phyloP scores from a whole-genome alignment of 2,888 invertebrate species.

The Xylocampa areola region DNA sequence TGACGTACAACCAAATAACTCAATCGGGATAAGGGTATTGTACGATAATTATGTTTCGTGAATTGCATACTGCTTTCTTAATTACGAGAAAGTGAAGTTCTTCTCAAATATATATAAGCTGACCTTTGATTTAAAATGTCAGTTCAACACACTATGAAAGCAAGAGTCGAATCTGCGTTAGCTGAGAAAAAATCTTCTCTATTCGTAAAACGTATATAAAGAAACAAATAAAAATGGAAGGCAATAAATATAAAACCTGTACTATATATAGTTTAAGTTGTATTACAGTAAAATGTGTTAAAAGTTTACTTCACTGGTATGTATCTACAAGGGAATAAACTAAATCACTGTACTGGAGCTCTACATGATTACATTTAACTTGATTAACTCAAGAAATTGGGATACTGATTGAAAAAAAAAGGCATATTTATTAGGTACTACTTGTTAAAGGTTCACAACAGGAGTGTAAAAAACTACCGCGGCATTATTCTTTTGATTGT shows the following conservation, averaged over 20 bases:
- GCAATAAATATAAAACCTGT: slow-evolving; percentile 43
- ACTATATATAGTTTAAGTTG: slow-evolving; percentile 34
- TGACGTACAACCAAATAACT: slow-evolving; percentile 40
- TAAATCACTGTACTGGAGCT: slow-evolving; percentile 2
- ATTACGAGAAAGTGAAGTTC: slow-evolving; percentile 6
- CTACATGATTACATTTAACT: slow-evolving; percentile 23
- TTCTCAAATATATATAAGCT: neutral
- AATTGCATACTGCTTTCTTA: slow-evolving; percentile 10
- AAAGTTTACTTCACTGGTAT: slow-evolving; percentile 40
- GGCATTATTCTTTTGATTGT: too few relatives aligned
- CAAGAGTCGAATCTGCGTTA: slow-evolving; percentile 22
- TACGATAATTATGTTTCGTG: slow-evolving; percentile 12
- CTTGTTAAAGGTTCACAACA: too few relatives aligned
- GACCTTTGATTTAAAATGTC: neutral
- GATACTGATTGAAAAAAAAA: too few relatives aligned
- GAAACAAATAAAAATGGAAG: slow-evolving; percentile 36
- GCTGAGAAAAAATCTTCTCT: slow-evolving; percentile 15
- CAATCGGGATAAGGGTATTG: slow-evolving; percentile 21
- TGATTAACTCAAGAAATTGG: too few relatives aligned
- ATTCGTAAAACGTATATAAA: slow-evolving; percentile 19
- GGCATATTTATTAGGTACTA: too few relatives aligned
- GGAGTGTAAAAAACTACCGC: too few relatives aligned
- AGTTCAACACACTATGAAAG: slow-evolving; percentile 31
- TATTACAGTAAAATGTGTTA: slow-evolving; percentile 40
- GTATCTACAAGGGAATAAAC: slow-evolving; percentile 14